Evolutionary conservation across 2,888 invertebrate genomes (phyloP).

Genomic region (Drosophila dives): DNA sequence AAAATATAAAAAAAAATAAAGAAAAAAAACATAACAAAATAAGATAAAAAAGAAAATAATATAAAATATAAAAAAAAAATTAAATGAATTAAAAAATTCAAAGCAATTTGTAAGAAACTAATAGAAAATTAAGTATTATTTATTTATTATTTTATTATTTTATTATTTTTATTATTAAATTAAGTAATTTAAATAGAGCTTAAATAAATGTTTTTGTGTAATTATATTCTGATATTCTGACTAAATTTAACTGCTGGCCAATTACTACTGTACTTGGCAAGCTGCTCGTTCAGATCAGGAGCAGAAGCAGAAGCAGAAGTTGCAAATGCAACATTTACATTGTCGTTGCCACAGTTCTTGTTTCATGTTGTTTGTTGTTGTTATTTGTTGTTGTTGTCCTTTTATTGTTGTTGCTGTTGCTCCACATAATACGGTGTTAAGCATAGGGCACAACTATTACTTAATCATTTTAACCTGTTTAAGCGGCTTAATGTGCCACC

Average conservation of each 20-base stretch:
- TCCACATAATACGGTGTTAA: conserved; percentile 67
- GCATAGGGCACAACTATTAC: conserved; percentile 73
- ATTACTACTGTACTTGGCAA: conserved; percentile 28
- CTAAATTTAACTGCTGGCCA: background rate
- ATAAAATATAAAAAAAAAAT: too few relatives aligned
- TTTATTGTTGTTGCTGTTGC: conserved; percentile 39
- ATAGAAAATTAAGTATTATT: background rate
- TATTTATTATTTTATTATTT: background rate
- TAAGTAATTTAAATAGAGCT: background rate
- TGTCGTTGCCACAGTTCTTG: conserved; percentile 38
- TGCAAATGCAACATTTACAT: conserved; percentile 14
- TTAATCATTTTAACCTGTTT: conserved; percentile 78
- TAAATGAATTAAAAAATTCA: too few relatives aligned
- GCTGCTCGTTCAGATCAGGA: conserved; percentile 4
- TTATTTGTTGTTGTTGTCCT: conserved; percentile 5
- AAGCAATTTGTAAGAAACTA: background rate
- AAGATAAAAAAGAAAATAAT: too few relatives aligned
- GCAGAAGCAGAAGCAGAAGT: background rate
- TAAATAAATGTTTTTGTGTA: background rate
- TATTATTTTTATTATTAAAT: background rate
- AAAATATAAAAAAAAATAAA: too few relatives aligned
- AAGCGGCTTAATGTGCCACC: conserved; percentile 73
- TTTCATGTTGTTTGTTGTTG: conserved; percentile 19
- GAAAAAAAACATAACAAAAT: too few relatives aligned
- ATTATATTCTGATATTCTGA: background rate